Conservation (phyloP, 2,888 invertebrate species). For the Drosophila mercatorum region DNA sequence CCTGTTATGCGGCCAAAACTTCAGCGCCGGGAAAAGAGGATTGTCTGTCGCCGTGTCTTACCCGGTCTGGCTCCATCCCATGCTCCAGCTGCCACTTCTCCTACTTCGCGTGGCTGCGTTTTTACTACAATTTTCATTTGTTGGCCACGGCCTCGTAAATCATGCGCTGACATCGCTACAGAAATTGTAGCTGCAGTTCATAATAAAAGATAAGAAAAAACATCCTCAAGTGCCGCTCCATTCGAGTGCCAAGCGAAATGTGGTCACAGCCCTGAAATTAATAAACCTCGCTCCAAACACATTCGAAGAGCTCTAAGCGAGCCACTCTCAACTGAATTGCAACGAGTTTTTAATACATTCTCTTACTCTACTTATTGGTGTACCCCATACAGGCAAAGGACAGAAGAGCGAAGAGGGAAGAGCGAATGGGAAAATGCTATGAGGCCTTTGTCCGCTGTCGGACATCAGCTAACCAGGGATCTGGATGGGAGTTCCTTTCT, state of each 20-base stretch:
- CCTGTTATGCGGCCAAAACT: slow-evolving; percentile 77
- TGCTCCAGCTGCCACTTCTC: not conserved
- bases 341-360: not conserved
- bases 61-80: not conserved
- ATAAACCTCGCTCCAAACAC: slow-evolving; percentile 54
- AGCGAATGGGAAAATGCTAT: too few relatives aligned
- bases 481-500: too few relatives aligned
- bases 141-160: slow-evolving; percentile 70
- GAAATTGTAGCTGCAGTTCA: slow-evolving; percentile 76
- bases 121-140: slow-evolving; percentile 75
- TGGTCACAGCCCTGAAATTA: slow-evolving; percentile 57
- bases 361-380: not conserved
- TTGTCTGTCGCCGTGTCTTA: slow-evolving; percentile 49
- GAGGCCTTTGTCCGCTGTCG: too few relatives aligned
- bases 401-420: too few relatives aligned
- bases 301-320: not conserved
- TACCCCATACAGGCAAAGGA: too few relatives aligned
- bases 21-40: slow-evolving; percentile 63
- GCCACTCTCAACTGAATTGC: slow-evolving; percentile 11
- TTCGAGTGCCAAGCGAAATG: slow-evolving; percentile 52
- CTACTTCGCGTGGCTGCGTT: slow-evolving; percentile 28
- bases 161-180: slow-evolving; percentile 73
- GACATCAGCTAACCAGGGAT: too few relatives aligned
- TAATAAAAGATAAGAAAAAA: slow-evolving; percentile 67
- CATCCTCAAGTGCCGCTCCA: slow-evolving; percentile 36